phyloP scores from a whole-genome alignment of 1,140 invertebrate genomes.

The Charaxes varanes region DNA sequence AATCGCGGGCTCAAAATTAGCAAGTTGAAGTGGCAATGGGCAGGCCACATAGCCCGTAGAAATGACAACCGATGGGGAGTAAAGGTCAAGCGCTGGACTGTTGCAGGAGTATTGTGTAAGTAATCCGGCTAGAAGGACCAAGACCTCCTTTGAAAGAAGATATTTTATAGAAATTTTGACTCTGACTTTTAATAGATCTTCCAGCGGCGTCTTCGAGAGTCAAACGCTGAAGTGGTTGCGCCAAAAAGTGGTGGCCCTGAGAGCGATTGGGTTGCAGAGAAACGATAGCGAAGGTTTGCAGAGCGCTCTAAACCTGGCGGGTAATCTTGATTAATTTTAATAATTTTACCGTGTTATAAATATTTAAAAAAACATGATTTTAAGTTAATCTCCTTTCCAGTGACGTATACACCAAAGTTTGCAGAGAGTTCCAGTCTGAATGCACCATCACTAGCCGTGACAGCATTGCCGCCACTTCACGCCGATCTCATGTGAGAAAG shows the following conservation, averaged over 20 bases:
- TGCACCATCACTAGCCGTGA: too few species aligned
- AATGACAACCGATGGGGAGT: too few species aligned
- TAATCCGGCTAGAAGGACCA: too few species aligned
- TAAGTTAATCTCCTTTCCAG: conserved; percentile 7
- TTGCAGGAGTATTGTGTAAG: conserved; percentile 25
- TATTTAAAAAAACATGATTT: not conserved
- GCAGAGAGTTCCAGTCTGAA: not conserved
- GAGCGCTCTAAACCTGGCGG: conserved; percentile 12
- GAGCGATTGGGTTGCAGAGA: conserved; percentile 16
- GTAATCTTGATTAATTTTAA: too few species aligned
- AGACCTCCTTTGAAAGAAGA: too few species aligned
- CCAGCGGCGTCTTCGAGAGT: conserved; percentile 15
- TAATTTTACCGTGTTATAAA: too few species aligned
- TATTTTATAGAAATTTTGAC: too few species aligned
- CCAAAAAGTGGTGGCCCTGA: conserved; percentile 24
- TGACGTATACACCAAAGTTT: not conserved
- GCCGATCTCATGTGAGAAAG: too few species aligned
- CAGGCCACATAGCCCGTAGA: too few species aligned
- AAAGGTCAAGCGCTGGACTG: conserved; percentile 25
- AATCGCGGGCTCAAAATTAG: too few species aligned
- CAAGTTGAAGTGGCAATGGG: too few species aligned
- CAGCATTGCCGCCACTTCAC: too few species aligned
- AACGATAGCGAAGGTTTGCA: conserved; percentile 14
- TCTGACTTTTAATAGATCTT: conserved; percentile 3
- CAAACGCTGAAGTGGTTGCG: conserved; percentile 27